Evolutionary conservation across 2,113 vertebrate genomes (phyloP), one percentile per base, ranked within the genome.

Genomic region (Ammodytes dubius): DNA sequence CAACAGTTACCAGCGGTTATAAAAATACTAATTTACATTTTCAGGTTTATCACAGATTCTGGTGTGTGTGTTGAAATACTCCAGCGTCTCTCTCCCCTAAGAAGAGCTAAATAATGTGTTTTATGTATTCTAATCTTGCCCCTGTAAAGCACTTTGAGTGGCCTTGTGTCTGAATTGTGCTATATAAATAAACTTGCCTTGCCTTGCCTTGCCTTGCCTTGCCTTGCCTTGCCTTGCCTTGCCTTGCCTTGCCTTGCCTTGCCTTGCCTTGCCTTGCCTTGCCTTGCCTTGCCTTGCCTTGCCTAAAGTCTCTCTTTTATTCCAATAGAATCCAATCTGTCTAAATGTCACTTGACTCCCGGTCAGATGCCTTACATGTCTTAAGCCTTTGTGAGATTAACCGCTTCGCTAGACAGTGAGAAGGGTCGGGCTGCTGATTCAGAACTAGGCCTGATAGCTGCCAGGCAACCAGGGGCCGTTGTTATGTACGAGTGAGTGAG

Each of bases 391-490:
- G 79, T 83, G 86, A 90, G 86, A 90, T 87, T 65, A 85, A 87
- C 67, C 56, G 64, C 78, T 82, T 50, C 43, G 11, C 35, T 69
- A 83, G 89, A 91, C 84, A 93, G 86, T 71, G 81, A 73, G 88
- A 58, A 69, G 66, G 60, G 47, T 47, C 60, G 59, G 35, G 83
- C 77, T 59, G 63, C 75, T 74, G 88, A 74, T 87, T 68, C 71
- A 70, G 84, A 74, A 53, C 52, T 54, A 56, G 88, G 6, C 57
- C 27, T 27, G 89, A 91, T 91, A 90, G 90, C 91, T 91, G 89
- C 92, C 91, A 88, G 89, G 92, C 89, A 92, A 91, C 93, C 84
- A 4, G 43, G 43, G 11, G 39, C 17, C 5, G 39, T 50, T 77
- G 80, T 82, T 74, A 14, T 61, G 61, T 42, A 59, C 7, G 52